A percentile compares a stretch with the other conserved stretches of the same genome.
Evolutionary conservation across 2,888 invertebrate species (phyloP).

Genomic region (Pseudococcus jackbeardsleyi): DNA sequence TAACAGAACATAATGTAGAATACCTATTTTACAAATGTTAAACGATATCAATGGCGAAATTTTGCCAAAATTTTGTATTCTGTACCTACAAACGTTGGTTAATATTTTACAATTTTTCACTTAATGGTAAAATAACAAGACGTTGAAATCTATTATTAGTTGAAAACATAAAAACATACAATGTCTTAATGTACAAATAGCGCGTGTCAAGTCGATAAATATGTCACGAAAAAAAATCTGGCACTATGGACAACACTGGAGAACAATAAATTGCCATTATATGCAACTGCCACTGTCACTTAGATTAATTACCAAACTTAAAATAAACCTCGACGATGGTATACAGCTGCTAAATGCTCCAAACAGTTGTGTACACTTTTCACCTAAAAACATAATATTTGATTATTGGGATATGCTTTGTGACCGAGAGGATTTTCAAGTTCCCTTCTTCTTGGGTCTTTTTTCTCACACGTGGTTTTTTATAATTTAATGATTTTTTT

Average conservation of each 20-base stretch:
- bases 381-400: neutral
- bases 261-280: conserved; percentile 55
- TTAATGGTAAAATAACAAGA: conserved; percentile 49
- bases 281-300: conserved; percentile 45
- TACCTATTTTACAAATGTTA: conserved; percentile 27
- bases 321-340: neutral
- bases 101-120: conserved; percentile 38
- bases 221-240: conserved; percentile 48
- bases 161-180: conserved; percentile 52
- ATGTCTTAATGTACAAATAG: conserved; percentile 12
- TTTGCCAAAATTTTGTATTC: neutral
- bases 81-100: neutral
- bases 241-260: conserved; percentile 40
- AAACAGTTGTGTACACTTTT: conserved; percentile 21
- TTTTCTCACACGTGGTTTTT: too few species aligned
- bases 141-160: conserved; percentile 53
- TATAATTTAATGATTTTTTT: too few species aligned
- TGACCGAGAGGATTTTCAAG: too few species aligned
- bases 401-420: too few species aligned
- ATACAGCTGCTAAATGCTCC: neutral
- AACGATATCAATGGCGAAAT: neutral
- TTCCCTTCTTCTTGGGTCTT: too few species aligned
- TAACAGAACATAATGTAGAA: neutral
- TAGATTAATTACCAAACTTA: conserved; percentile 44
- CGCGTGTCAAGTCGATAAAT: conserved; percentile 33